Conservation (phyloP, 2,113 vertebrate species). For the Patagioenas fasciata region DNA sequence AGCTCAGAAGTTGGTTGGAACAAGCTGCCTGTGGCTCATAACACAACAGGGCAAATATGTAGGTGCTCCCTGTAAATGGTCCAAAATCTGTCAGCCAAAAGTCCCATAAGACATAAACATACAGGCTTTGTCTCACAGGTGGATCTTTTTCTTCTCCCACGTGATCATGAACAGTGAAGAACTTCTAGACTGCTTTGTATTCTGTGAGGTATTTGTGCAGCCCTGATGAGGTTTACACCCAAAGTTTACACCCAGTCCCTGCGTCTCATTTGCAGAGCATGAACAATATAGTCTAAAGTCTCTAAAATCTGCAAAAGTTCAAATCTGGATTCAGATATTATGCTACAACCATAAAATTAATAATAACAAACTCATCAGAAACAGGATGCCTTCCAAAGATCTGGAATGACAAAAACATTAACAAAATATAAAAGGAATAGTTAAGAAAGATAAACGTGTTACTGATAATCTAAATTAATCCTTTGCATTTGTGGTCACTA, state of each 20-base stretch:
- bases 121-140: not conserved
- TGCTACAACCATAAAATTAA: conserved; percentile 26
- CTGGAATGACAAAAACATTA: not conserved
- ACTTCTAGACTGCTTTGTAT: not conserved
- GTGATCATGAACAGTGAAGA: not conserved
- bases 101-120: not conserved
- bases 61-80: not conserved
- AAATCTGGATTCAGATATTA: conserved; percentile 17
- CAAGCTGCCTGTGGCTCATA: not conserved
- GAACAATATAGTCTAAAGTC: not conserved
- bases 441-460: not conserved
- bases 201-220: not conserved
- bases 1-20: not conserved
- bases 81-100: not conserved
- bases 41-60: not conserved
- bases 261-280: not conserved
- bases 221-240: not conserved
- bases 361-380: conserved; percentile 39
- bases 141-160: not conserved
- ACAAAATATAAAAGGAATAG: not conserved
- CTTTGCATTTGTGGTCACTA: not conserved
- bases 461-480: not conserved
- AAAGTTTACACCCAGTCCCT: not conserved
- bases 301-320: conserved; percentile 33
- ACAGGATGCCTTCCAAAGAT: conserved; percentile 3